Base-by-base conservation (phyloP, 2,797 vertebrate species). In the Miichthys miiuy region DNA sequence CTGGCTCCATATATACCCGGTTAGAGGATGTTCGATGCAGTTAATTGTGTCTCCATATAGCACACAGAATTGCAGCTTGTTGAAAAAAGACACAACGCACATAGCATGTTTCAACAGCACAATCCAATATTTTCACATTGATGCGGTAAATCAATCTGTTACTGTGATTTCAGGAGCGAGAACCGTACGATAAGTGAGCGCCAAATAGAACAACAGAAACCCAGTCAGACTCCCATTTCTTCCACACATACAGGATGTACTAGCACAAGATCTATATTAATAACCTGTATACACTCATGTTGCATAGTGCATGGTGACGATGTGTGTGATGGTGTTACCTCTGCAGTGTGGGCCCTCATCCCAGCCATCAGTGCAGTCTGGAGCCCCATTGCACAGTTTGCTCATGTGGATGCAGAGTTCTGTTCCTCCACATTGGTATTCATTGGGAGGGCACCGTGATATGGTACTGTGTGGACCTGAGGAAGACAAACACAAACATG, bases 321-420 rank as follows among this genome's bases (percentile, higher is more conserved):
- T 4, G 54, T 30, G 46, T 46, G n/a, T 47, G 77, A 63, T 3
- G 42, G 47, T 9, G 65, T 55, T 96, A 99, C 98, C 98, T 96
- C 97, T 93, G 87, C 98, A 99, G 93, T 98, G 97, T 0, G 97
- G 82, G 0, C 98, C 98, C 89, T 99, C 98, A 0, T 99, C 98
- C 1, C 96, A 97, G 84, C 97, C 96, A 0, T 99, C 97, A 0
- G 94, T 87, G 71, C 98, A 99, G 94, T 99, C 97, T 0, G 96
- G 88, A 34, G 92, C 79, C 0, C 97, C 97, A 0, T 99, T 96
- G 91, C 98, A 99, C 79, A 99, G 95, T 50, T 96, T 98, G 91
- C 95, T 95, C 97, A 99, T 97, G 90, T 93, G 97, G 55, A 99
- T 95, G 90, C 98, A 99, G 14, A 97, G 87, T 78, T 99, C 98